A percentile compares a stretch with the other conserved stretches of the same genome.
phyloP scores from a whole-genome alignment of 2,888 invertebrate species.

The Salpingus planirostris region DNA sequence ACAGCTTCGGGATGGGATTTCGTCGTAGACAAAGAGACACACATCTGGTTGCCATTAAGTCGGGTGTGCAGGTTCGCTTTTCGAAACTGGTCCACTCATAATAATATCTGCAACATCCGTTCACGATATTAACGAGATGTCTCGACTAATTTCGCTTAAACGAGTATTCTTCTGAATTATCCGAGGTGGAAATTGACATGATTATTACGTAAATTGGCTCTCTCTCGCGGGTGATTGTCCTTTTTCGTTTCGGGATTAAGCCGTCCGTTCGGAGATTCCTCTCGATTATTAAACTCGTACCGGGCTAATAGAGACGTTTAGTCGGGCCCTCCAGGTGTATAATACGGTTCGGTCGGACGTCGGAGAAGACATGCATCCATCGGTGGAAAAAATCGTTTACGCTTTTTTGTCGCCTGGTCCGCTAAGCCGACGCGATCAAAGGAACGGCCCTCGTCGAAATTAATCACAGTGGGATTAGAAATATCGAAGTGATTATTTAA shows the following conservation, averaged over 20 bases:
- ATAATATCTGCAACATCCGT: too few species aligned
- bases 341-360: background rate
- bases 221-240: too few species aligned
- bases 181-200: too few species aligned
- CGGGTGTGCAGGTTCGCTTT: too few species aligned
- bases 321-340: conserved; percentile 1
- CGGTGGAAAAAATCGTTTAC: conserved; percentile 14
- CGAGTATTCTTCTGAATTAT: too few species aligned
- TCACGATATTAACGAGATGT: too few species aligned
- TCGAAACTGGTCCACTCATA: too few species aligned
- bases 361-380: conserved; percentile 1
- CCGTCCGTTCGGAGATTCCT: background rate
- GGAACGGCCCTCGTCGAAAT: conserved; percentile 31
- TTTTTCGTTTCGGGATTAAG: too few species aligned
- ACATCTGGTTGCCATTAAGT: too few species aligned
- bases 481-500: conserved; percentile 38
- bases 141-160: too few species aligned
- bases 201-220: too few species aligned
- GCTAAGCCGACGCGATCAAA: conserved; percentile 28
- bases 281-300: background rate
- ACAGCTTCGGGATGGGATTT: conserved; percentile 21
- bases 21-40: too few species aligned
- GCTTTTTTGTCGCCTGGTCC: conserved; percentile 13
- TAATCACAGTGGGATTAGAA: conserved; percentile 37
- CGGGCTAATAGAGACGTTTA: conserved; percentile 1